These are phyloP conservation scores for Stenolophus ochropezus DNA, from an alignment of 2,888 invertebrate genomes.

Conservation along the genomic window DNA sequence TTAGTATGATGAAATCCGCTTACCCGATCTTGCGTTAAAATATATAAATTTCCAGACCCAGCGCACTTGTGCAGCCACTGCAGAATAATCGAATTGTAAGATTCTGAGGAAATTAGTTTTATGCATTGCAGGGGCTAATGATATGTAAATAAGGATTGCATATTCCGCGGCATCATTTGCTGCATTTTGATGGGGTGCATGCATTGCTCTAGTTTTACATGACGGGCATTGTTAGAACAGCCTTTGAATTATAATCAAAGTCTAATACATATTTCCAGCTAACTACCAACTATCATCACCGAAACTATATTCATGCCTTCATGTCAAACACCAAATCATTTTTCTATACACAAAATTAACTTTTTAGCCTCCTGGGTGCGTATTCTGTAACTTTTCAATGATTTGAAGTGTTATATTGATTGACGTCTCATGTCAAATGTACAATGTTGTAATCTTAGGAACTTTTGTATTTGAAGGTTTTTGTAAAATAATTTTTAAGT, in stretches of 20 bases:
- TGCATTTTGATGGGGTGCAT: not conserved
- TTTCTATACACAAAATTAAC: too few relatives aligned
- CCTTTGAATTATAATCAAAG: not conserved
- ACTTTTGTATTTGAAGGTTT: too few relatives aligned
- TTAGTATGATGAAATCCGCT: conserved; percentile 45
- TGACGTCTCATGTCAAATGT: too few relatives aligned
- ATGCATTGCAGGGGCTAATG: not conserved
- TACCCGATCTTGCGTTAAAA: conserved; percentile 7
- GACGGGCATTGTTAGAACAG: not conserved
- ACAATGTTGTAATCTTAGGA: too few relatives aligned
- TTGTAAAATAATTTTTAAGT: too few relatives aligned
- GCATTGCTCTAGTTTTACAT: not conserved
- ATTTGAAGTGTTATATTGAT: too few relatives aligned
- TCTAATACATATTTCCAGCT: not conserved
- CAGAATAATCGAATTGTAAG: conserved; percentile 24
- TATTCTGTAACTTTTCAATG: too few relatives aligned
- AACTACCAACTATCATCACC: too few relatives aligned
- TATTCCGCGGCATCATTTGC: not conserved
- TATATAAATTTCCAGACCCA: not conserved
- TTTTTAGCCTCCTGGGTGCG: too few relatives aligned
- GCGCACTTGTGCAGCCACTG: not conserved
- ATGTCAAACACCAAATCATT: too few relatives aligned
- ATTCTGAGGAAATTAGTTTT: conserved; percentile 22
- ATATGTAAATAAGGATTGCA: conserved; percentile 26
- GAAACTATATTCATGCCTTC: too few relatives aligned